A percentile compares a stretch with the other conserved stretches of the same genome.
Conservation (phyloP, 2,797 vertebrate genomes). For the Anisognathus igniventris region DNA sequence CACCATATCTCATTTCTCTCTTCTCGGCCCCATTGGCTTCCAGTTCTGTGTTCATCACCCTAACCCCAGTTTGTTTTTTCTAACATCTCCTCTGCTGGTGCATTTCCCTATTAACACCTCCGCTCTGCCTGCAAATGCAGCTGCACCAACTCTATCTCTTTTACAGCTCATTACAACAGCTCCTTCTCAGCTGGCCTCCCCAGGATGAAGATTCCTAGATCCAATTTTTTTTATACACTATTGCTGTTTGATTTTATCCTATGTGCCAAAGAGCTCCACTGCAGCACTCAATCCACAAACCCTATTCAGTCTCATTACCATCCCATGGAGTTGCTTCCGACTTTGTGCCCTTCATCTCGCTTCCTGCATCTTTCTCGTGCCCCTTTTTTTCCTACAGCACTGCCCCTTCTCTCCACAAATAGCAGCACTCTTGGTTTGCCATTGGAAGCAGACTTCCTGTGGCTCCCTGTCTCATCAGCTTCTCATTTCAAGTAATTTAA, state of each 20-base stretch:
- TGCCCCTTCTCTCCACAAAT: conserved; percentile 62
- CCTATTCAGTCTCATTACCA: conserved; percentile 5
- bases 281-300: neutral
- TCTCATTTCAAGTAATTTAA: conserved; percentile 68
- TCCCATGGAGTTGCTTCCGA: conserved; percentile 39
- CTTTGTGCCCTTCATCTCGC: conserved; percentile 41
- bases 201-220: conserved; percentile 1
- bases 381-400: conserved; percentile 42
- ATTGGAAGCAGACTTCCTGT: conserved; percentile 61
- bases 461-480: conserved; percentile 62
- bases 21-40: neutral
- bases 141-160: conserved; percentile 36
- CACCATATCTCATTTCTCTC: neutral
- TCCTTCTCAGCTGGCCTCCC: conserved; percentile 6
- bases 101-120: conserved; percentile 31
- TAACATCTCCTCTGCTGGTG: neutral
- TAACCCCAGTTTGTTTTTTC: conserved; percentile 18
- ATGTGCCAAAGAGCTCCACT: neutral
- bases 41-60: neutral
- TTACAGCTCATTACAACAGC: conserved; percentile 23
- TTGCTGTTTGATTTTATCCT: neutral
- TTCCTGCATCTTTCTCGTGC: conserved; percentile 34
- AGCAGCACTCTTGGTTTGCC: conserved; percentile 65
- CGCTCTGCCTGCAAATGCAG: neutral
- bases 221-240: neutral